phyloP scores from a whole-genome alignment of 2,113 vertebrate genomes.

The Gobius niger region DNA sequence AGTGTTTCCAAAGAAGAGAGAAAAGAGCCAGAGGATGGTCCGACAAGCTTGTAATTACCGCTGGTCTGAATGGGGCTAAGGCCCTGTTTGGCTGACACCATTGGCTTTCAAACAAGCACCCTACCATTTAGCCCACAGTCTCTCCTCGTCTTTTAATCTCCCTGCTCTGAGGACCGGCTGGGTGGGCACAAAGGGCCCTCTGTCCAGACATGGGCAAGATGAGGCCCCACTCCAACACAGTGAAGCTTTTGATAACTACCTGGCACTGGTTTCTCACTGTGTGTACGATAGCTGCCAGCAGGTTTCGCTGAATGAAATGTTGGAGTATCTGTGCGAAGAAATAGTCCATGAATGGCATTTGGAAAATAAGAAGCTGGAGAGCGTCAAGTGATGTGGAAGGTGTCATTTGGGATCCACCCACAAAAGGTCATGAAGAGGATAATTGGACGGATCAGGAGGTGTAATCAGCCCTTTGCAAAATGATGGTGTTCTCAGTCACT shows the following conservation, averaged over 20 bases:
- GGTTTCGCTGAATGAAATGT: slow-evolving; percentile 59
- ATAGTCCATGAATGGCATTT: slow-evolving; percentile 16
- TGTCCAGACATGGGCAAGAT: slow-evolving; percentile 63
- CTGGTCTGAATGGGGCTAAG: slow-evolving; percentile 61
- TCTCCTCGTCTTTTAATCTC: slow-evolving; percentile 58
- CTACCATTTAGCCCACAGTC: slow-evolving; percentile 59
- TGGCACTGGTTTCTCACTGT: slow-evolving; percentile 54
- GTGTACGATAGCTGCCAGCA: slow-evolving; percentile 53
- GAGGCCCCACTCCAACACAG: slow-evolving; percentile 67
- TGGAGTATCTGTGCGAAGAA: slow-evolving; percentile 27
- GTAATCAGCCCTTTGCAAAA: slow-evolving; percentile 5
- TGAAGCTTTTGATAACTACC: slow-evolving; percentile 73
- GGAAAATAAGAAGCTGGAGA: slow-evolving; percentile 21
- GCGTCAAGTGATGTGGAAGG: neutral
- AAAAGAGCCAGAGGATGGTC: slow-evolving; percentile 61
- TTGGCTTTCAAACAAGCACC: slow-evolving; percentile 62
- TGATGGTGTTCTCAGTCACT: neutral
- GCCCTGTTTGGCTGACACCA: slow-evolving; percentile 65
- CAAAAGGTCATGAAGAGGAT: neutral
- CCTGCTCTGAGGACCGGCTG: slow-evolving; percentile 47
- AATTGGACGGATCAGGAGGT: neutral
- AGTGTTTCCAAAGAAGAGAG: slow-evolving; percentile 62
- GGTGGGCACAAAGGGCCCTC: slow-evolving; percentile 72
- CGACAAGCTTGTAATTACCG: slow-evolving; percentile 75
- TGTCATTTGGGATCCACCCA: neutral